Base-by-base conservation (phyloP, 1,140 invertebrate genomes). In the Tetragnatha versicolor region DNA sequence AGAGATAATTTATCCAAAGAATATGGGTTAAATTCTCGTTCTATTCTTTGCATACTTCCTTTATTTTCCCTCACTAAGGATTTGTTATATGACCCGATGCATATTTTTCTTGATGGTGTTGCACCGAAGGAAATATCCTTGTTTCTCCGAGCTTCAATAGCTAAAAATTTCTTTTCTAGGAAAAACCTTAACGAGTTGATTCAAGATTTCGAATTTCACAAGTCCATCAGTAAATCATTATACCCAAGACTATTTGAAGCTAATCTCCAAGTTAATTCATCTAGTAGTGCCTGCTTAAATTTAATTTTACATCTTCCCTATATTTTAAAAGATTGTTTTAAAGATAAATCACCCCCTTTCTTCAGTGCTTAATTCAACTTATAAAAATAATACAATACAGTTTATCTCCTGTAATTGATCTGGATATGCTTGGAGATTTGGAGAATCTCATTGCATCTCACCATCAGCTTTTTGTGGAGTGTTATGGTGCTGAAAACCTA, bases 51-150 rank as follows among this genome's bases (percentile, higher is more conserved):
- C 25, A 10, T n/a, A 22, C 51, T 55, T n/a, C 2, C 17, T 20
- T 55, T n/a, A n/a, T 55, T 55, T 27, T 55, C 51, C 10, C 12
- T 55, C 10, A 55, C 51, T 12, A 55, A 55, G 25, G 51, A 55
- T 25, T 55, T 55, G 51, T 25, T 55, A 25, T 55, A 55, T 55
- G 51, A 55, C 25, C 1, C 2, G 1, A 55, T 55, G 51, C 51
- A 55, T 55, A 55, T 61, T 61, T 61, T 60, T 31, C 20, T 61
- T 17, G 58, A 61, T 31, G 58, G 58, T 61, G 20, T 61, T 61
- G 58, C 58, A 17, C 58, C 58, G 14, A 61, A 61, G 20, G 58
- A 61, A 61, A 61, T 29, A 9, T 3, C 58, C 10, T 61, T 61
- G 31, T 61, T 55, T 55, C 51, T 55, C 6, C 17, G 25, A 55